Conservation (phyloP, 1,140 invertebrate species). For the Reticulitermes speratus region DNA sequence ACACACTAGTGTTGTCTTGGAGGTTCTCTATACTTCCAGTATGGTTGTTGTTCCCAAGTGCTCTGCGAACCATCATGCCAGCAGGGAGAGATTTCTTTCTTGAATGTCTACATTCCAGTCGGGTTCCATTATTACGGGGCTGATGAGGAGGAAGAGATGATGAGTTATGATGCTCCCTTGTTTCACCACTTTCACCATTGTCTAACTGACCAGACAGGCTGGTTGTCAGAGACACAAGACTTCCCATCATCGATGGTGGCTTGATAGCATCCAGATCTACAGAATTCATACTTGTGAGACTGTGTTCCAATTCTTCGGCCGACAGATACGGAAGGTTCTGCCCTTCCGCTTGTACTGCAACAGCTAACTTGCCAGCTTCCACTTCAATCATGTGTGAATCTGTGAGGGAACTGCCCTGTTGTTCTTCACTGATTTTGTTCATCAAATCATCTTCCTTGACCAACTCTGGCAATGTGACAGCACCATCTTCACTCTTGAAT, state of each 20-base stretch:
- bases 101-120: conserved; percentile 39
- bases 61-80: conserved; percentile 66
- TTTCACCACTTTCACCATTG: conserved; percentile 10
- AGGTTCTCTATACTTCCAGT: conserved; percentile 60
- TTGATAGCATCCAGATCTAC: conserved; percentile 73
- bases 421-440: conserved; percentile 23
- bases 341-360: conserved; percentile 60
- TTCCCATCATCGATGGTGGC: conserved; percentile 67
- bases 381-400: conserved; percentile 68
- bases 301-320: conserved; percentile 58
- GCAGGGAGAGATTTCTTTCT: conserved; percentile 68
- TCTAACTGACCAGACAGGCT: conserved; percentile 51
- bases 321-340: conserved; percentile 33
- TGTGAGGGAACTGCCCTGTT: conserved; percentile 48
- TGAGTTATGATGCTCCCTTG: conserved; percentile 36
- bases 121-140: conserved; percentile 18
- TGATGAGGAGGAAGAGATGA: conserved; percentile 40
- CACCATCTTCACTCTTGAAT: conserved; percentile 59
- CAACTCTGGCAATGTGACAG: conserved; percentile 46
- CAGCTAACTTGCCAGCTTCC: conserved; percentile 69
- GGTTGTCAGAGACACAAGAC: conserved; percentile 57
- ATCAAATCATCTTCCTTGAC: conserved; percentile 45
- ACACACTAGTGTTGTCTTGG: conserved; percentile 52
- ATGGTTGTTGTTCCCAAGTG: conserved; percentile 57
- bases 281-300: conserved; percentile 49